Evolutionary conservation across 2,888 invertebrate species (phyloP), one percentile per base, ranked within the genome.

Genomic region (Drosophila multiciliata): DNA sequence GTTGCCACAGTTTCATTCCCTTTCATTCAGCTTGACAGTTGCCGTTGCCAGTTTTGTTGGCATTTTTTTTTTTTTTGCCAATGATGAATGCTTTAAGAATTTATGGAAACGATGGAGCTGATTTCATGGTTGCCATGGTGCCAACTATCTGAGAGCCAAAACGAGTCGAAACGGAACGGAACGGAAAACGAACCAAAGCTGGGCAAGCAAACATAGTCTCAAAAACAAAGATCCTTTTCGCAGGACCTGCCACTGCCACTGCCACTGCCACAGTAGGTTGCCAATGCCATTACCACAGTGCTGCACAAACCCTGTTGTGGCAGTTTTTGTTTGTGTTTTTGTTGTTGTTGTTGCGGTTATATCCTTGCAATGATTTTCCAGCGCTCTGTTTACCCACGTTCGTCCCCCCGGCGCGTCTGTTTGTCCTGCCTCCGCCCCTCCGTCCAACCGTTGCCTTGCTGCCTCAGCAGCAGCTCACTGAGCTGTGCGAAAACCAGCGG

Each of bases 341-440:
- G 53, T 54, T 70, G 50, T 62, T 78, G 61, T 64, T 68, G 64
- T 64, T 73, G 23, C 23, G 80, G 77, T 73, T 85, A 85, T 80
- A 85, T 85, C 78, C 83, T 81, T 87, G 85, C 82, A 85, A 85
- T 87, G 85, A 85, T 85, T 85, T 84, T 67, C 74, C 66, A 82
- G 62, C 73, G 72, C 65, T 73, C 52, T 85, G 87, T 85, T 85
- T 85, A 81, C 87, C 74, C 87, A 85, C 85, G 85, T 87, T 69
- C 66, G 9, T 35, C 54, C 71, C 52, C 53, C 36, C 42, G 49
- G 20, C 36, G 52, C 66, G 49, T 66, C 54, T 76, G 67, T 76
- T 67, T 72, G 72, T 57, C 33, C 50, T 38, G 42, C 58, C 11
- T 3, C 26, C 26, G 26, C 26, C 26, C 26, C 61, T 26, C 33